These are phyloP conservation scores for Tetragonisca angustula DNA, from an alignment of 2,888 invertebrate genomes.

Conservation along the genomic window DNA sequence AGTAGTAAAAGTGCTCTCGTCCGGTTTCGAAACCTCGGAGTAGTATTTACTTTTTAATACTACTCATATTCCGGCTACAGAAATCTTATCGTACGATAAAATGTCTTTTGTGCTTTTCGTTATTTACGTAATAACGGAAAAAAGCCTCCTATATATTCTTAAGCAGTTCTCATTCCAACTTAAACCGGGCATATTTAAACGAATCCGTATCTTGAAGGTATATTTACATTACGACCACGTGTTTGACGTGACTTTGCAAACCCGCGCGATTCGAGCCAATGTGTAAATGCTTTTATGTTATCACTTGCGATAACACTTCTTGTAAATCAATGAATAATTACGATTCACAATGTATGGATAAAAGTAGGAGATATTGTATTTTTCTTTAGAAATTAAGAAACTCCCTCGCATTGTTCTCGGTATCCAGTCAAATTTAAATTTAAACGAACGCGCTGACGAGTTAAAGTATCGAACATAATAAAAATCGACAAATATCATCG, in stretches of 20 bases:
- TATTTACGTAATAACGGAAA: background rate
- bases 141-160: background rate
- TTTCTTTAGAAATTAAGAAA: background rate
- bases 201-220: slow-evolving; percentile 5
- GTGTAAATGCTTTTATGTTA: slow-evolving; percentile 38
- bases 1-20: background rate
- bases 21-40: background rate
- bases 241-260: slow-evolving; percentile 1
- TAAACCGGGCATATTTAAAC: background rate
- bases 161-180: background rate
- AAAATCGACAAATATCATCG: background rate
- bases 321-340: slow-evolving; percentile 46
- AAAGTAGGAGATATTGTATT: slow-evolving; percentile 15
- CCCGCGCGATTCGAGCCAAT: background rate
- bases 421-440: background rate
- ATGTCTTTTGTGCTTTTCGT: background rate
- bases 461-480: no score
- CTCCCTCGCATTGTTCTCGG: background rate
- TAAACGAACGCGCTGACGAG: no score
- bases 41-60: background rate
- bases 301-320: slow-evolving; percentile 34
- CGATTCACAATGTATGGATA: slow-evolving; percentile 5
- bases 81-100: background rate
- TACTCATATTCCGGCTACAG: no score
- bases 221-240: slow-evolving; percentile 30